phyloP scores from a whole-genome alignment of 1,140 invertebrate genomes.

The Drosophila ogumai region DNA sequence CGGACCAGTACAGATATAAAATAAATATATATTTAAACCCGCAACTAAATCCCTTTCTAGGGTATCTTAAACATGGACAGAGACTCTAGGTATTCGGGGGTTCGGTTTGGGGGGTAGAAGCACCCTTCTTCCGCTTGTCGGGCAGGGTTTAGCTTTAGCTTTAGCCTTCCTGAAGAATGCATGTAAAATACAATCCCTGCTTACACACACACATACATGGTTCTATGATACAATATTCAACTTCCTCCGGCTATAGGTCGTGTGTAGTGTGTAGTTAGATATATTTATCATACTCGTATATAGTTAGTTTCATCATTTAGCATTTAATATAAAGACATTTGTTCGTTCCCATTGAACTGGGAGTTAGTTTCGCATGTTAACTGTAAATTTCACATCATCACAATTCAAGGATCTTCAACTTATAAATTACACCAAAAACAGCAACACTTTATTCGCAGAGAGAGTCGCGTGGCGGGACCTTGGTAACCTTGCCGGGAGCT shows the following conservation, averaged over 20 bases:
- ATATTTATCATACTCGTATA: slow-evolving; percentile 57
- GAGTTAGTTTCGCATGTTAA: slow-evolving; percentile 84
- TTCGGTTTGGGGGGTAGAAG: slow-evolving; percentile 18
- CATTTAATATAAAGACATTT: slow-evolving; percentile 81
- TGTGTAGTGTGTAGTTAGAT: slow-evolving; percentile 25
- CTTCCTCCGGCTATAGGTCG: not conserved
- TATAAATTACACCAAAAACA: slow-evolving; percentile 70
- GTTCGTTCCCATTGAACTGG: slow-evolving; percentile 84
- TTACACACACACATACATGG: slow-evolving; percentile 1
- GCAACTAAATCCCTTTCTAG: slow-evolving; percentile 13
- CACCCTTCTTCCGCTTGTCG: slow-evolving; percentile 6
- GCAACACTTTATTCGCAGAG: slow-evolving; percentile 35
- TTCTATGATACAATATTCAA: slow-evolving; percentile 31
- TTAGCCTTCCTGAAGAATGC: slow-evolving; percentile 27
- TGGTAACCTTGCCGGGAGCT: slow-evolving; percentile 9
- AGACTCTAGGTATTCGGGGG: slow-evolving; percentile 18
- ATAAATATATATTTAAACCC: not conserved
- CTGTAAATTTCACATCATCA: slow-evolving; percentile 85
- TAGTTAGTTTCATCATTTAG: slow-evolving; percentile 54
- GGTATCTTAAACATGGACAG: slow-evolving; percentile 18
- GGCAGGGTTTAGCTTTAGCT: not conserved
- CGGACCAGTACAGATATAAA: not conserved
- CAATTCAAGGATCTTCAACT: slow-evolving; percentile 83
- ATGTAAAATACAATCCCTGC: slow-evolving; percentile 57
- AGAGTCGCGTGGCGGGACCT: slow-evolving; percentile 12